A percentile compares a stretch with the other conserved stretches of the same genome.
These are phyloP conservation scores for Koerneria pararmatus DNA, from an alignment of 2,888 invertebrate genomes.

Conservation along the genomic window DNA sequence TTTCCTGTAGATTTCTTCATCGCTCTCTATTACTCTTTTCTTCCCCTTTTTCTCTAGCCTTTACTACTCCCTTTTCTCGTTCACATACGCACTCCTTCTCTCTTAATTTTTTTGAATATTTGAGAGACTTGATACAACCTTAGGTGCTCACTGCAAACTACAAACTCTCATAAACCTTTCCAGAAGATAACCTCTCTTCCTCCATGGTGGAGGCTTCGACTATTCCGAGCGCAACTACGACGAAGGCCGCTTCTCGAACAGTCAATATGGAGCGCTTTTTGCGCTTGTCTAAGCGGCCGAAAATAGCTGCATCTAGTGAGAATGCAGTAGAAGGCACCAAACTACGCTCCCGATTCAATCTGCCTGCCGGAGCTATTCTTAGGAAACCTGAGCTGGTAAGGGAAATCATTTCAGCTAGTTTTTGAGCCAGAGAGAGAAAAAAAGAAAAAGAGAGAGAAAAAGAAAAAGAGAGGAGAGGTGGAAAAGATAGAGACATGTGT, in stretches of 20 bases:
- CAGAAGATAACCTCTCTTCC: too few species aligned
- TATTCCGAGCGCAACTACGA: constrained; percentile 15
- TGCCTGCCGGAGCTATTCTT: background rate
- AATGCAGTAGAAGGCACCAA: background rate
- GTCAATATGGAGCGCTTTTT: constrained; percentile 58
- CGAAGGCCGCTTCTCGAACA: constrained; percentile 8
- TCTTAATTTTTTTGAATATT: too few species aligned
- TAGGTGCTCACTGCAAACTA: too few species aligned
- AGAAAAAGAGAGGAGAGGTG: constrained; percentile 22
- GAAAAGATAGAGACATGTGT: constrained; percentile 17
- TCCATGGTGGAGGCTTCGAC: constrained; percentile 10
- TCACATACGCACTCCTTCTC: too few species aligned
- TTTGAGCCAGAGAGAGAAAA: constrained; percentile 21
- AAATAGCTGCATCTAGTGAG: too few species aligned
- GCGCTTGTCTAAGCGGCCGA: constrained; percentile 44
- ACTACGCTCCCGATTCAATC: background rate
- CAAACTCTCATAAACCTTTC: too few species aligned
- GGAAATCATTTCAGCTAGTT: too few species aligned
- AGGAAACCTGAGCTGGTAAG: background rate
- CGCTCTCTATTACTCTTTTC: too few species aligned
- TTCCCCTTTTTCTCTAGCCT: too few species aligned
- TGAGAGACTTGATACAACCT: too few species aligned
- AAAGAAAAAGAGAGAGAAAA: constrained; percentile 18
- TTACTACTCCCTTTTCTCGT: too few species aligned
- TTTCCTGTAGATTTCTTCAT: too few species aligned